Conservation (phyloP, 2,113 vertebrate species). For the Accipiter virgatus region DNA sequence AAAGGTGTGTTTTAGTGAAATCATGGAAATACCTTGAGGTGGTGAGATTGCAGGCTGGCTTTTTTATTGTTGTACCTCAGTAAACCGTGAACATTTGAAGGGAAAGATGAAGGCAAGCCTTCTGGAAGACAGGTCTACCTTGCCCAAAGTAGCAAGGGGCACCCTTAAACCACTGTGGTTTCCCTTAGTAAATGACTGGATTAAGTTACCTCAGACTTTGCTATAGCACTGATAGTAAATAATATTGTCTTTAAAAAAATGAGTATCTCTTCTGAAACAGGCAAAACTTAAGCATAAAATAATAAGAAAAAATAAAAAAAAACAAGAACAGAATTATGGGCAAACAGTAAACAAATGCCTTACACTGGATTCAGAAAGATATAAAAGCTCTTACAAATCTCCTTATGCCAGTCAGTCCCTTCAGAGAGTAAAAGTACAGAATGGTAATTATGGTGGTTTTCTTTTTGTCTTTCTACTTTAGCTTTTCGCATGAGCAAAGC, state of each 20-base stretch:
- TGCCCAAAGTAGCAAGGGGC: background rate
- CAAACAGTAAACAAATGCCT: background rate
- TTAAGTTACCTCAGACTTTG: background rate
- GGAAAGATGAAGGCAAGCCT: background rate
- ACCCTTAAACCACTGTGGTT: background rate
- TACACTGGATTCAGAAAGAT: background rate
- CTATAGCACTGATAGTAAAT: background rate
- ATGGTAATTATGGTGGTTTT: background rate
- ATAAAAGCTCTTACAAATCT: background rate
- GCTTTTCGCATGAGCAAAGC: background rate
- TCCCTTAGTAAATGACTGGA: background rate
- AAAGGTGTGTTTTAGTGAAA: slow-evolving; percentile 21
- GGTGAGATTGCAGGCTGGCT: background rate
- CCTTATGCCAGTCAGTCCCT: background rate
- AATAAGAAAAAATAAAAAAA: background rate
- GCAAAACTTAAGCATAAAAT: background rate
- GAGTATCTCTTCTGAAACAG: background rate
- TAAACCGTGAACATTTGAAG: background rate
- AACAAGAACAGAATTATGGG: background rate
- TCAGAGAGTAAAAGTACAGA: background rate
- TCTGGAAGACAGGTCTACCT: background rate
- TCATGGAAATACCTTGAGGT: background rate
- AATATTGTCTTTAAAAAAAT: background rate
- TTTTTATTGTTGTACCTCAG: background rate
- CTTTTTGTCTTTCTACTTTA: background rate